A percentile compares a stretch with the other conserved stretches of the same genome.
Evolutionary conservation across 2,888 invertebrate species (phyloP).

Genomic region (Mystacides longicornis): DNA sequence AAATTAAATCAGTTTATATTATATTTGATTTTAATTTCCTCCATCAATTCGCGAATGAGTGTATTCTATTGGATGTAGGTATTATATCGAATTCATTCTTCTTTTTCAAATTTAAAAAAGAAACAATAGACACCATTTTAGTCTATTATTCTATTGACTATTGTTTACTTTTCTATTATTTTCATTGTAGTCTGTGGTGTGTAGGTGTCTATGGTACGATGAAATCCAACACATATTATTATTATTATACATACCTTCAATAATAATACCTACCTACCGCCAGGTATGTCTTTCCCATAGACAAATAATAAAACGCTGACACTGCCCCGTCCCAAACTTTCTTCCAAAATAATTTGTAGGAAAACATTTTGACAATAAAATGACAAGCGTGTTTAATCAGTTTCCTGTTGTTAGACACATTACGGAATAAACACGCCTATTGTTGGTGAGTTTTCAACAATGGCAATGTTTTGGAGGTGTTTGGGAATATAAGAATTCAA

Average conservation of each 20-base stretch:
- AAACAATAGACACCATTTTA: not conserved
- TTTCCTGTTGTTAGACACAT: constrained; percentile 1
- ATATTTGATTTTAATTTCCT: no score
- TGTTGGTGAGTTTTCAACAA: not conserved
- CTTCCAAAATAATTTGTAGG: constrained; percentile 2
- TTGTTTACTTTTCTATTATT: not conserved
- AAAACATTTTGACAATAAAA: constrained; percentile 1
- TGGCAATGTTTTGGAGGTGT: not conserved
- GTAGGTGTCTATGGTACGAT: not conserved
- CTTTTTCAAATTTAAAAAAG: not conserved
- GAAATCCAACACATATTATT: not conserved
- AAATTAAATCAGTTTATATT: no score
- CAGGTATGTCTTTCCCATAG: no score
- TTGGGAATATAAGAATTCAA: not conserved
- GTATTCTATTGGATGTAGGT: no score
- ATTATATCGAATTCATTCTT: no score
- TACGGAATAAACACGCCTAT: not conserved
- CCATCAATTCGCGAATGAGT: no score
- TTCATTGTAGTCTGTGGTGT: not conserved
- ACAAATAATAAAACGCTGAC: not conserved
- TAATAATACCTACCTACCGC: no score
- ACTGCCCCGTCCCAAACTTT: not conserved
- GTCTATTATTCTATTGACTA: not conserved
- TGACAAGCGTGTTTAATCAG: not conserved
- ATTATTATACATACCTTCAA: not conserved